Percentiles rank a stretch among this genome's conserved stretches.
phyloP scores from a whole-genome alignment of 1,140 invertebrate genomes.

The Magallana gigas region DNA sequence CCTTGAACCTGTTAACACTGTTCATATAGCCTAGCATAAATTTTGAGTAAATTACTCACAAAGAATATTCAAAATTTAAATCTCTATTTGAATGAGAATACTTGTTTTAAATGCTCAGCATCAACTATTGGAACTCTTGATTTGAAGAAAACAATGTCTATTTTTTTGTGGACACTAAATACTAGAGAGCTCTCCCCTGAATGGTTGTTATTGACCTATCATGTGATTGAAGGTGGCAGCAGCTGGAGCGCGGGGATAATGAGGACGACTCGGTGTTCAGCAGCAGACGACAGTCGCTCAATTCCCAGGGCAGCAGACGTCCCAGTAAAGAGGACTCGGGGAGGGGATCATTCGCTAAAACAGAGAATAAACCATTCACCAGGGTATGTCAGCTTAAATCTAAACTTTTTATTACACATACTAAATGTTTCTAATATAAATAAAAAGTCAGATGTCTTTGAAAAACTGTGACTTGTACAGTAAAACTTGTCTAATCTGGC shows the following conservation, averaged over 20 bases:
- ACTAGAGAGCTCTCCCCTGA: too few relatives aligned
- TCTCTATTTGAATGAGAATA: not conserved
- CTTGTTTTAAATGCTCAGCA: not conserved
- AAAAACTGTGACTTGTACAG: too few relatives aligned
- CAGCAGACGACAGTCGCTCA: conserved; percentile 17
- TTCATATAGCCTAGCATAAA: too few relatives aligned
- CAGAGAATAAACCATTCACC: conserved; percentile 40
- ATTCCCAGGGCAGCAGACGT: conserved; percentile 6
- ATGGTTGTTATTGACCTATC: not conserved
- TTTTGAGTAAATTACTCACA: too few relatives aligned
- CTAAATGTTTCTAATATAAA: too few relatives aligned
- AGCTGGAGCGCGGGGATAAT: conserved; percentile 53
- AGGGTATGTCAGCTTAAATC: not conserved
- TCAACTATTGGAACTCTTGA: not conserved
- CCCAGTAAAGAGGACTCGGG: conserved; percentile 37
- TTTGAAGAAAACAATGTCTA: not conserved
- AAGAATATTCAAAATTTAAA: not conserved
- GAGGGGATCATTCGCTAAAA: conserved; percentile 22
- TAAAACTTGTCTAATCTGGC: too few relatives aligned
- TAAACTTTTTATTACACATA: too few relatives aligned
- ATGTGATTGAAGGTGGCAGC: conserved; percentile 57
- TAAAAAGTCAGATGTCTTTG: too few relatives aligned
- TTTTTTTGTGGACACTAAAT: not conserved
- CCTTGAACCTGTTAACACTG: too few relatives aligned
- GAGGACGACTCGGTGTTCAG: conserved; percentile 35